Evolutionary conservation across 2,797 vertebrate genomes (phyloP).

Genomic region (Leptatherina wallacei): DNA sequence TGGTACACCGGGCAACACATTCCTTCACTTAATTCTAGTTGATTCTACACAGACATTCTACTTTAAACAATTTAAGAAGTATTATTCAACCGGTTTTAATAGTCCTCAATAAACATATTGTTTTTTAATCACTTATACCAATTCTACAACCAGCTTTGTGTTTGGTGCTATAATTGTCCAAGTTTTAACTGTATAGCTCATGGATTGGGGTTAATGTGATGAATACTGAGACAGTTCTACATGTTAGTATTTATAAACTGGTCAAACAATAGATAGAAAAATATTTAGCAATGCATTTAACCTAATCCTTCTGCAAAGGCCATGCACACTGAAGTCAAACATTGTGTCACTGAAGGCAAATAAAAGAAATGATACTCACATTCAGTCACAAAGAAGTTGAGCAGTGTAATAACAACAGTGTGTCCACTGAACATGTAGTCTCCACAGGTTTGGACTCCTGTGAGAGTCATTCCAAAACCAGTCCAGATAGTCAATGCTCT

Average conservation of each 20-base stretch:
- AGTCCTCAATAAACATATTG: too few relatives aligned
- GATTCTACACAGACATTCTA: too few relatives aligned
- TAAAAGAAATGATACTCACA: slow-evolving; percentile 83
- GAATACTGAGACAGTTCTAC: neutral
- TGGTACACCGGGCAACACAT: neutral
- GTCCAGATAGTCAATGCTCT: slow-evolving; percentile 94
- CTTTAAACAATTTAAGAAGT: neutral
- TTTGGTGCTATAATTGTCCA: neutral
- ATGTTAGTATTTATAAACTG: neutral
- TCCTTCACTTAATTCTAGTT: neutral
- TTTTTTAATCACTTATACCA: neutral
- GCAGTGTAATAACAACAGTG: slow-evolving; percentile 94
- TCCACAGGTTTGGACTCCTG: slow-evolving; percentile 95
- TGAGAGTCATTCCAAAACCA: slow-evolving; percentile 96
- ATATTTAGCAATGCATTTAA: neutral
- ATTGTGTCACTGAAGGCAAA: neutral
- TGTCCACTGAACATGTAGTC: slow-evolving; percentile 99
- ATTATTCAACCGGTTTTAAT: too few relatives aligned
- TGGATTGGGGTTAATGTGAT: neutral
- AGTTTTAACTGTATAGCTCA: neutral
- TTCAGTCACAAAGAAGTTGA: slow-evolving; percentile 98
- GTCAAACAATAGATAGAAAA: neutral
- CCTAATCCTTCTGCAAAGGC: neutral
- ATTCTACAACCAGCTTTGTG: neutral
- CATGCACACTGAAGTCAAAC: neutral